Base-by-base conservation (phyloP, 2,113 vertebrate genomes). In the Chloropsis hardwickii region DNA sequence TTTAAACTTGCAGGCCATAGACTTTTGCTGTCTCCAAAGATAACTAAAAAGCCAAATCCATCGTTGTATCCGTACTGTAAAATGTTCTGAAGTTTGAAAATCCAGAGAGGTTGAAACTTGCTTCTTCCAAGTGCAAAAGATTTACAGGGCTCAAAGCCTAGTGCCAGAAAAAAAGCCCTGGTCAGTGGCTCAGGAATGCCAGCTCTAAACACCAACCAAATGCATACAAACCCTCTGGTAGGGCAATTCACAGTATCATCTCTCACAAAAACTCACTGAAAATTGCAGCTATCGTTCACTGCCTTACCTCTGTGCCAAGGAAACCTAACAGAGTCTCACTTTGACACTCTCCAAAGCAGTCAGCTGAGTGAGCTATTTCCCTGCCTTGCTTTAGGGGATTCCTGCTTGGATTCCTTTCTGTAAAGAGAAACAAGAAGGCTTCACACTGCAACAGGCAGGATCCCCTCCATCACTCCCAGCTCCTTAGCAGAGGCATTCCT, bases 121-220 rank as follows among this genome's bases (percentile, higher is more conserved):
- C 54, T 88, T 84, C 88, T 94, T 94, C 89, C 73, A 90, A 94
- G 91, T 71, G 60, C 82, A 78, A 93, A 93, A 90, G 51, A 86
- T 74, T 94, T 33, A 39, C 25, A 27, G 94, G 95, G 95, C 86
- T 25, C 77, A 79, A 78, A 79, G 86, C 95, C 95, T 96, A 89
- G 60, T 14, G 5, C 40, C 53, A 81, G 72, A 81, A 94, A 92
- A 94, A 94, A 86, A 91, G 71, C 76, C 44, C 80, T 54, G 88
- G 90, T 94, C 86, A 94, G 69, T 61, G 86, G 40, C 80, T 90
- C 71, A 77, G 86, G 80, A 94, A 96, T 92, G 94, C 72, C 94
- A 95, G 54, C 77, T 81, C 86, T 92, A 88, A 97, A 81, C 82
- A 94, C 65, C 87, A 83, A 91, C 67, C 54, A 86, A 95, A 92